Evolutionary conservation across 2,888 invertebrate genomes (phyloP).

Genomic region (Tholera decimalis): DNA sequence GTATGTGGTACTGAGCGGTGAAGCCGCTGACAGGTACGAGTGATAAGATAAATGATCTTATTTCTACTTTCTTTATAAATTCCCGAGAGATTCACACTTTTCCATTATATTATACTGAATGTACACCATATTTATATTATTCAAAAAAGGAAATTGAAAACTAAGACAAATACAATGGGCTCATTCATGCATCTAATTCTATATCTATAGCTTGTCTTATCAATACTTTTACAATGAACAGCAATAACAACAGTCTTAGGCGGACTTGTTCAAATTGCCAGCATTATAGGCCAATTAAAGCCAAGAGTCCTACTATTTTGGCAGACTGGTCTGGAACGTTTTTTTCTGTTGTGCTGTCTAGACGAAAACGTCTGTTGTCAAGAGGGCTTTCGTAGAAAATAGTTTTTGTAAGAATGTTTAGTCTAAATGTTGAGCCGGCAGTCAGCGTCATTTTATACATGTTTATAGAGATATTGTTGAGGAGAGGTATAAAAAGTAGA

Average conservation of each 20-base stretch:
- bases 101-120: no score
- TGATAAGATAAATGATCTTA: no score
- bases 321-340: constrained; percentile 37
- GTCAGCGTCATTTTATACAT: constrained; percentile 18
- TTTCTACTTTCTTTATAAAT: no score
- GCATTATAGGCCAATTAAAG: constrained; percentile 61
- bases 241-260: constrained; percentile 45
- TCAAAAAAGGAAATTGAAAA: no score
- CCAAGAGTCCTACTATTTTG: constrained; percentile 56
- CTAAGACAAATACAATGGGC: no score
- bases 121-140: no score
- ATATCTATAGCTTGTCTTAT: constrained; percentile 12
- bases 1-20: no score
- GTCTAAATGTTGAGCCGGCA: constrained; percentile 11
- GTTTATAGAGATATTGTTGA: not conserved
- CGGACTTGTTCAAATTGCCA: constrained; percentile 48
- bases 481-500: no score
- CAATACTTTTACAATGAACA: constrained; percentile 12
- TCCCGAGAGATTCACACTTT: no score
- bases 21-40: no score
- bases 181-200: no score
- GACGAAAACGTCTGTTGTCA: constrained; percentile 44
- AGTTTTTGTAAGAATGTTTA: constrained; percentile 31
- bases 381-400: constrained; percentile 23
- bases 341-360: constrained; percentile 43